These are phyloP conservation scores for Nasonovia ribisnigri DNA, from an alignment of 2,888 invertebrate species.

Conservation along the genomic window DNA sequence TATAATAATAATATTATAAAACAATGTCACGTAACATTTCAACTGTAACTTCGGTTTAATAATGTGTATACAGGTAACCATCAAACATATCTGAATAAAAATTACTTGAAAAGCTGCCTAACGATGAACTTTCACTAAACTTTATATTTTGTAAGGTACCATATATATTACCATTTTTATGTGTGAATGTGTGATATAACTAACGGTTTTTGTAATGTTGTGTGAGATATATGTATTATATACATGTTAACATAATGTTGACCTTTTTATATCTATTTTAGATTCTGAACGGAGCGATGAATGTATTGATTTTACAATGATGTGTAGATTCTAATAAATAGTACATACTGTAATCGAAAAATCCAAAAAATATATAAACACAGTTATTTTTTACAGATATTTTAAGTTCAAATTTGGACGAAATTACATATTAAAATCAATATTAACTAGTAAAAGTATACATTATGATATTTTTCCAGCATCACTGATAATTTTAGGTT, in stretches of 20 bases:
- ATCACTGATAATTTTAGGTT: no score
- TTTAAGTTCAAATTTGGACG: no score
- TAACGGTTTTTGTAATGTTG: background rate
- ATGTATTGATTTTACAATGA: no score
- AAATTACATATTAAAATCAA: no score
- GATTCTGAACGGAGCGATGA: no score
- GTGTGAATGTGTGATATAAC: background rate
- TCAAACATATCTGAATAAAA: background rate
- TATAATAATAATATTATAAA: background rate
- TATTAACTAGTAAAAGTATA: no score
- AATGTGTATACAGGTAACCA: background rate
- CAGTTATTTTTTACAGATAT: no score
- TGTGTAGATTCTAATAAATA: no score
- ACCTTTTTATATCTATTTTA: background rate
- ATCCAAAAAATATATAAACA: no score
- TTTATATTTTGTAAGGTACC: background rate
- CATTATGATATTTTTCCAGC: no score
- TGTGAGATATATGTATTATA: background rate
- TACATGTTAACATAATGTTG: background rate
- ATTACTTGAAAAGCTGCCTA: background rate
- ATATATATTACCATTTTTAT: background rate
- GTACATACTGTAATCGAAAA: no score
- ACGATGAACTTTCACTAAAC: background rate
- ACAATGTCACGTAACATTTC: background rate
- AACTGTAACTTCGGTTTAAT: background rate